phyloP scores from a whole-genome alignment of 2,797 vertebrate genomes.

The Sebastes nivosus region DNA sequence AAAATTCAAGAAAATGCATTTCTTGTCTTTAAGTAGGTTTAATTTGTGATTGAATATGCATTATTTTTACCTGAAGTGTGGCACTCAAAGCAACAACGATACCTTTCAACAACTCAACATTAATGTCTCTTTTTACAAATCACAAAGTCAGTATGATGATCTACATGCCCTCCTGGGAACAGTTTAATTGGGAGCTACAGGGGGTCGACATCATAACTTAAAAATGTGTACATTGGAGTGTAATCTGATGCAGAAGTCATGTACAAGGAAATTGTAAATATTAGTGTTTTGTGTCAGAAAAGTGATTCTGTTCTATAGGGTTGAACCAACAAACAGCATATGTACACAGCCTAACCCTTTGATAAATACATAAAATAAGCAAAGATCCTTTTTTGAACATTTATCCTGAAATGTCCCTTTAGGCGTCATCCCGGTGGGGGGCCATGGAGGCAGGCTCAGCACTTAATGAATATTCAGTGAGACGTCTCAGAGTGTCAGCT shows the following conservation, averaged over 20 bases:
- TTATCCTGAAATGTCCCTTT: slow-evolving; percentile 32
- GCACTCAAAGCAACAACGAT: not conserved
- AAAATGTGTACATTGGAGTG: not conserved
- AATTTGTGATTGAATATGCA: not conserved
- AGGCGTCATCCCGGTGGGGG: slow-evolving; percentile 31
- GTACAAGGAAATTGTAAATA: not conserved
- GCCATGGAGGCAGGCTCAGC: slow-evolving; percentile 26
- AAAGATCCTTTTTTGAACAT: slow-evolving; percentile 11
- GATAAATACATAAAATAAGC: slow-evolving; percentile 20
- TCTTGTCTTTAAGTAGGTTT: not conserved
- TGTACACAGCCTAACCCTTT: not conserved
- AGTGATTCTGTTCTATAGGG: not conserved
- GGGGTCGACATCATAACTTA: not conserved
- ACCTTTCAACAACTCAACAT: slow-evolving; percentile 2
- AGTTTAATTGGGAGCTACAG: slow-evolving; percentile 18
- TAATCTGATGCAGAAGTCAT: not conserved
- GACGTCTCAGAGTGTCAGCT: slow-evolving; percentile 54
- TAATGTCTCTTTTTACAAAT: slow-evolving; percentile 6
- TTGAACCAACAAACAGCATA: not conserved
- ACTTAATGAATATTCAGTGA: slow-evolving; percentile 70
- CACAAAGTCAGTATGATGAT: slow-evolving; percentile 2
- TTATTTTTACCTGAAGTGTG: not conserved
- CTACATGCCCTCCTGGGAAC: not conserved
- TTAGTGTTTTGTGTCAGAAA: not conserved
- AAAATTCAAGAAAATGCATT: not conserved